Conservation (phyloP, 2,888 invertebrate species). For the Drosophila neonasuta region DNA sequence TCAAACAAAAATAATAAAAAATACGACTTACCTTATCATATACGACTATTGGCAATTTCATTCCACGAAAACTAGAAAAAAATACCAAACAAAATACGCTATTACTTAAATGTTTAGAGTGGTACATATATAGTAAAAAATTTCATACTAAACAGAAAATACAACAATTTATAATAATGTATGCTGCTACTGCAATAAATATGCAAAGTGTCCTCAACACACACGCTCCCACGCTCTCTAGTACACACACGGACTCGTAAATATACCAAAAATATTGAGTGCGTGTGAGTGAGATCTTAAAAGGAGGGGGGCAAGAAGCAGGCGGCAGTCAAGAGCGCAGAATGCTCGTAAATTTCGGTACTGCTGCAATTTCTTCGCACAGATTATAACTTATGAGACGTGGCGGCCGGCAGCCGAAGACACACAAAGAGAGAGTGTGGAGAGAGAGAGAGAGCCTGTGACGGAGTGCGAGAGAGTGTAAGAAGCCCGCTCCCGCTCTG, state of each 20-base stretch:
- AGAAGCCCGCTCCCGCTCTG: slow-evolving; percentile 19
- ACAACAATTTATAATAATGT: slow-evolving; percentile 43
- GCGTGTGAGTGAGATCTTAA: background rate
- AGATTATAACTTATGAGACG: slow-evolving; percentile 67
- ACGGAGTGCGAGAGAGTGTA: slow-evolving; percentile 5
- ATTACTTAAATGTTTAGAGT: slow-evolving; percentile 9
- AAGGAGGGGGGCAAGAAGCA: background rate
- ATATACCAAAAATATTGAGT: slow-evolving; percentile 52
- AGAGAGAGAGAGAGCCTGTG: slow-evolving; percentile 1
- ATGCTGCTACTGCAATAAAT: slow-evolving; percentile 38
- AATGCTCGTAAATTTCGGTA: slow-evolving; percentile 50
- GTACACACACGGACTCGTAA: slow-evolving; percentile 39
- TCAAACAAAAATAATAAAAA: background rate
- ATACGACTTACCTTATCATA: background rate
- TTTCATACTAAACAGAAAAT: slow-evolving; percentile 5
- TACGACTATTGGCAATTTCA: background rate
- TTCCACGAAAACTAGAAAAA: background rate
- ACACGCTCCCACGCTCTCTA: slow-evolving; percentile 11
- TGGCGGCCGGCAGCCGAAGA: slow-evolving; percentile 7
- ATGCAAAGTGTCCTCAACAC: slow-evolving; percentile 42
- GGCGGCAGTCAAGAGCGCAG: slow-evolving; percentile 18
- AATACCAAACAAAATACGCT: background rate
- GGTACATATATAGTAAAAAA: slow-evolving; percentile 16
- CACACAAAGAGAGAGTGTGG: slow-evolving; percentile 4
- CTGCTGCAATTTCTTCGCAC: slow-evolving; percentile 55